phyloP scores from a whole-genome alignment of 2,113 vertebrate species.

The Oceanites oceanicus region DNA sequence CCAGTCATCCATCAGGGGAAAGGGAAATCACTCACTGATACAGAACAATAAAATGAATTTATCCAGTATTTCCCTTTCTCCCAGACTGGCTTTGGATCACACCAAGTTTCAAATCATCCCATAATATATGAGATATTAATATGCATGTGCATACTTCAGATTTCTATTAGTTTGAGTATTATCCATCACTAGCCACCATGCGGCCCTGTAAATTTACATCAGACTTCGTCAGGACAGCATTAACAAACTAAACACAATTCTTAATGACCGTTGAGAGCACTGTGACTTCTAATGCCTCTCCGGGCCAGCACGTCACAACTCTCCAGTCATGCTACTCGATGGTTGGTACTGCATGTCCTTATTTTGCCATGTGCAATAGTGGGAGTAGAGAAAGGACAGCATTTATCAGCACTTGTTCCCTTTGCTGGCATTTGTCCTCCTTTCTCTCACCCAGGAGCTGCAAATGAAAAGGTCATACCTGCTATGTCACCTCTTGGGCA shows the following conservation, averaged over 20 bases:
- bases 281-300: background rate
- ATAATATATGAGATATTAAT: background rate
- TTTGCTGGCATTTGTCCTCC: background rate
- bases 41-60: background rate
- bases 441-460: background rate
- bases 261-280: background rate
- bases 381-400: background rate
- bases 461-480: background rate
- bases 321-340: fast-evolving
- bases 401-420: background rate
- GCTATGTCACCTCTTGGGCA: background rate
- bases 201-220: background rate
- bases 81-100: background rate
- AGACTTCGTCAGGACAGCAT: background rate
- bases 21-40: background rate
- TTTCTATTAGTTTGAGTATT: background rate
- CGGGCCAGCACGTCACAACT: background rate
- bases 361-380: background rate
- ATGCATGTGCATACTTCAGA: background rate
- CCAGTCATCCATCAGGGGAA: background rate
- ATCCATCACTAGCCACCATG: background rate
- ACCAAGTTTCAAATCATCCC: background rate
- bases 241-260: background rate
- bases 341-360: background rate
- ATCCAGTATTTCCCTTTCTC: background rate